Conservation (phyloP, 2,797 vertebrate species). For the Taeniopygia guttata region DNA sequence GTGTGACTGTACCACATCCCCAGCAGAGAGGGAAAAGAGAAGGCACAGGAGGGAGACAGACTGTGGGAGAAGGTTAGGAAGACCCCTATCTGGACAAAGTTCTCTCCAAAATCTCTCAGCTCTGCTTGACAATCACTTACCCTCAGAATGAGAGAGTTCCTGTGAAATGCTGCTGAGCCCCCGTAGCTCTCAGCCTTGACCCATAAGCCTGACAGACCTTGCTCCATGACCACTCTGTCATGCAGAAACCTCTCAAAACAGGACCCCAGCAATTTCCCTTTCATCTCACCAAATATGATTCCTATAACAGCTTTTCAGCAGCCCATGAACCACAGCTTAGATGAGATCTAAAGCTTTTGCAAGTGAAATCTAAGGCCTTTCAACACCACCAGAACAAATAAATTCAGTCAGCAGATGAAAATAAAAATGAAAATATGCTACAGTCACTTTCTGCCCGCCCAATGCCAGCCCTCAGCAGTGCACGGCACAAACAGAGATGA, state of each 20-base stretch:
- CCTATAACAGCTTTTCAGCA: neutral
- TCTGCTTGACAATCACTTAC: neutral
- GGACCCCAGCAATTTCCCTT: neutral
- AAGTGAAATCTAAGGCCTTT: neutral
- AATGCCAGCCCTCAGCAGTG: neutral
- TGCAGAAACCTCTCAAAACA: neutral
- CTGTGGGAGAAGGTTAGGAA: neutral
- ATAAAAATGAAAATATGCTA: neutral
- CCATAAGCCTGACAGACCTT: neutral
- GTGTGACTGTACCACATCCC: neutral
- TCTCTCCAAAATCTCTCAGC: neutral
- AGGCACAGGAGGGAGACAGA: neutral
- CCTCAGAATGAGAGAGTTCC: neutral
- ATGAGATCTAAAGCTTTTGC: constrained; percentile 1
- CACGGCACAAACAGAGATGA: neutral
- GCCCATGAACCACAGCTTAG: neutral
- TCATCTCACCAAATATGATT: neutral
- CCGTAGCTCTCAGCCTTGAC: neutral
- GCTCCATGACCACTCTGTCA: neutral
- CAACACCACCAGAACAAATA: neutral
- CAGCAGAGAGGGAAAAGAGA: neutral
- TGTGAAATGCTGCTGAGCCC: neutral
- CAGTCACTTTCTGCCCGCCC: neutral
- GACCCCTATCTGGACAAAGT: neutral
- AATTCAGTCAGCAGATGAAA: neutral